Percentiles rank a stretch among this genome's conserved stretches.
Evolutionary conservation across 2,797 vertebrate species (phyloP).

Genomic region (Serranus cabrilla): DNA sequence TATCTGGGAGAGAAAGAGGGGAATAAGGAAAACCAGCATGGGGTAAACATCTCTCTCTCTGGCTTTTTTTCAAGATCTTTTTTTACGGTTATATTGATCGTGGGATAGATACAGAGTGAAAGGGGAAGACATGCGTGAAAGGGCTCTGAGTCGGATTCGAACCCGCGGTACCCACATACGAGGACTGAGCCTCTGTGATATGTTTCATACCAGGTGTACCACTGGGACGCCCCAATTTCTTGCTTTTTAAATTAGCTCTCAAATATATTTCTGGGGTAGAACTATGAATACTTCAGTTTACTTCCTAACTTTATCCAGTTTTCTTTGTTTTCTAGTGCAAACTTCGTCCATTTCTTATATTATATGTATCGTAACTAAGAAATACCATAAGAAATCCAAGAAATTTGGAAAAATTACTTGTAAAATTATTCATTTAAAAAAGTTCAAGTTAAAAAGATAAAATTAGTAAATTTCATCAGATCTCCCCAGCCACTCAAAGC

Average conservation of each 20-base stretch:
- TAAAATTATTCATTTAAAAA: background rate
- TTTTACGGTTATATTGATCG: no score
- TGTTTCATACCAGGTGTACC: no score
- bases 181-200: no score
- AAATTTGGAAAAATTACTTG: background rate
- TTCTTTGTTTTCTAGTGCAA: background rate
- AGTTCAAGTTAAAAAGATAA: constrained; percentile 1
- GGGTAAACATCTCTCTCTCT: no score
- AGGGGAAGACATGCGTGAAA: no score
- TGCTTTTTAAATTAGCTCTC: background rate
- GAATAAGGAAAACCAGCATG: background rate
- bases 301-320: background rate
- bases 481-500: constrained; percentile 20
- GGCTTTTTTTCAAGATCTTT: no score
- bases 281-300: constrained; percentile 49
- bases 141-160: no score
- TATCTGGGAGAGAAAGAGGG: constrained; percentile 43
- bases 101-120: no score
- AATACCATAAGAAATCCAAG: background rate
- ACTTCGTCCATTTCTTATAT: background rate
- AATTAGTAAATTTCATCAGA: constrained; percentile 25
- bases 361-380: background rate
- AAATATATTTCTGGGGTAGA: constrained; percentile 28
- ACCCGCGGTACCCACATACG: no score
- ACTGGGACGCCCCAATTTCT: no score